phyloP scores from a whole-genome alignment of 2,888 invertebrate species.

The Choristoneura rosaceana region DNA sequence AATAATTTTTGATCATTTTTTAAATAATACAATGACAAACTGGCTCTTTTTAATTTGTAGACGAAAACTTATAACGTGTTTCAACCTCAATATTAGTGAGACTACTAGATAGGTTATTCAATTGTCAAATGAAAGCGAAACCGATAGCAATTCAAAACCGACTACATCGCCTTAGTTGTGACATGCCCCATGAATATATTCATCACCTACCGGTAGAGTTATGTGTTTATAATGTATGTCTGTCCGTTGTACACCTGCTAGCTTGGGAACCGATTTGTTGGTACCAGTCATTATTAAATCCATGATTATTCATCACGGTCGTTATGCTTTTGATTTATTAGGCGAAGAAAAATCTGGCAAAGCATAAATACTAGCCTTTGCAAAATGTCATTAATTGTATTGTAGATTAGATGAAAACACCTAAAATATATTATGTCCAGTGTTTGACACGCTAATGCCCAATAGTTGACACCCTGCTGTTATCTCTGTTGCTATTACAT shows the following conservation, averaged over 20 bases:
- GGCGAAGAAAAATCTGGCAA: background rate
- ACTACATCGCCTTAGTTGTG: constrained; percentile 3
- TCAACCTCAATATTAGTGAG: too few species aligned
- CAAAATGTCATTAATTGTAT: constrained; percentile 13
- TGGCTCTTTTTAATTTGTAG: too few species aligned
- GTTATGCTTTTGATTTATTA: constrained; percentile 22
- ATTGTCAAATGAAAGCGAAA: background rate
- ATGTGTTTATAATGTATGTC: constrained; percentile 20
- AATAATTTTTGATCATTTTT: too few species aligned
- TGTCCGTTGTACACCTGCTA: constrained; percentile 11
- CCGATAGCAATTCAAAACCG: background rate
- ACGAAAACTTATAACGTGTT: too few species aligned
- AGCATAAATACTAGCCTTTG: background rate
- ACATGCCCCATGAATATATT: constrained; percentile 27
- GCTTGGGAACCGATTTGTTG: constrained; percentile 4
- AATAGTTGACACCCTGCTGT: too few species aligned
- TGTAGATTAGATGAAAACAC: background rate
- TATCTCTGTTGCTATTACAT: too few species aligned
- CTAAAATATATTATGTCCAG: too few species aligned
- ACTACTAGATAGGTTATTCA: background rate
- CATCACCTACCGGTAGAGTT: constrained; percentile 19
- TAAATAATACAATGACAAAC: too few species aligned
- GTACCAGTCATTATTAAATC: constrained; percentile 1
- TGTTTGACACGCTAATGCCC: too few species aligned
- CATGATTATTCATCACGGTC: constrained; percentile 19